phyloP scores from a whole-genome alignment of 2,797 vertebrate species.

The Trachurus trachurus region DNA sequence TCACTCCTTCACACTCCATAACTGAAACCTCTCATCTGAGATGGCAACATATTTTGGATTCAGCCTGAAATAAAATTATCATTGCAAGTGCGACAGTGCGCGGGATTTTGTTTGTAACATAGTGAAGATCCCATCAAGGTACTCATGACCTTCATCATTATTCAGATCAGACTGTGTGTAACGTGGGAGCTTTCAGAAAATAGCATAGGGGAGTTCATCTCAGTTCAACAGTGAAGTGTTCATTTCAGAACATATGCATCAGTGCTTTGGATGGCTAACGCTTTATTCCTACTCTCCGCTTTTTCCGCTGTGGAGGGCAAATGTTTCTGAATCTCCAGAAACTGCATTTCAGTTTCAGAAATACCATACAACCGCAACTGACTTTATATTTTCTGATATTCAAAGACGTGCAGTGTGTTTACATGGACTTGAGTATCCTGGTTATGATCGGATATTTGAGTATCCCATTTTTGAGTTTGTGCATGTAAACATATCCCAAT shows the following conservation, averaged over 20 bases:
- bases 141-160: slow-evolving; percentile 43
- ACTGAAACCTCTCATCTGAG: slow-evolving; percentile 47
- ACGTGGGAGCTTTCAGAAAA: slow-evolving; percentile 25
- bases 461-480: too few relatives aligned
- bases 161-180: slow-evolving; percentile 12
- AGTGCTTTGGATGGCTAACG: too few relatives aligned
- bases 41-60: slow-evolving; percentile 23
- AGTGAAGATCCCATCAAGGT: slow-evolving; percentile 38
- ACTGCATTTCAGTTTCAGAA: too few relatives aligned
- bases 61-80: background rate
- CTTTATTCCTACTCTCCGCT: too few relatives aligned
- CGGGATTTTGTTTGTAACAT: background rate
- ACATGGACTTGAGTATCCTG: too few relatives aligned
- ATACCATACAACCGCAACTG: too few relatives aligned
- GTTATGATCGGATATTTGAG: too few relatives aligned
- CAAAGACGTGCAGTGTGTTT: too few relatives aligned
- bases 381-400: too few relatives aligned
- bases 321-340: too few relatives aligned
- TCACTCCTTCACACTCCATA: slow-evolving; percentile 22
- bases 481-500: too few relatives aligned
- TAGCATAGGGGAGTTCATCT: slow-evolving; percentile 26
- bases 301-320: too few relatives aligned
- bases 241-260: slow-evolving; percentile 16
- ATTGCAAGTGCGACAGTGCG: background rate
- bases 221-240: slow-evolving; percentile 6